Conservation (phyloP, 2,797 vertebrate genomes). For the Scolopax bukidnonensis region DNA sequence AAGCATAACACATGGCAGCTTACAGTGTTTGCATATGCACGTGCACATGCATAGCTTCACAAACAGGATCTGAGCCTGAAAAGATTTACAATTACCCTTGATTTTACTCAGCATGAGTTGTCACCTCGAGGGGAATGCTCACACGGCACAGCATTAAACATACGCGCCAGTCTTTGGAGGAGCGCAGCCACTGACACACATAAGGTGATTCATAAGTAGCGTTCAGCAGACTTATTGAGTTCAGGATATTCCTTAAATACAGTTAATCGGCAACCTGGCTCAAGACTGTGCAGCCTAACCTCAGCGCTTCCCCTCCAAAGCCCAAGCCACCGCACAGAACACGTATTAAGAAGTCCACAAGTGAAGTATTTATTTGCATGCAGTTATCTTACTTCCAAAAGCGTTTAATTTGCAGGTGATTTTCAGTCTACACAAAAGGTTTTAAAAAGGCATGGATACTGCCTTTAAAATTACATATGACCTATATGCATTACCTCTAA, state of each 20-base stretch:
- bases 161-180: not conserved
- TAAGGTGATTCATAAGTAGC: not conserved
- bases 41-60: not conserved
- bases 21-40: not conserved
- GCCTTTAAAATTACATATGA: not conserved
- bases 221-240: not conserved
- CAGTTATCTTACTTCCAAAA: not conserved
- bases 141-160: not conserved
- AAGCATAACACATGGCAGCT: not conserved
- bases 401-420: not conserved
- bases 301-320: not conserved
- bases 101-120: not conserved
- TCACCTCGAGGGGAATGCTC: not conserved
- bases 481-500: not conserved
- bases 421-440: not conserved
- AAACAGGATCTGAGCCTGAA: not conserved
- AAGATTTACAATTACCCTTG: not conserved
- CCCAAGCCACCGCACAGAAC: not conserved
- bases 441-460: not conserved
- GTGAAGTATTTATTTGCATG: not conserved
- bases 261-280: conserved; percentile 2
- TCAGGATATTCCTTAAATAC: not conserved
- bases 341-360: not conserved
- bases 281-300: not conserved
- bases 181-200: not conserved